A percentile compares a stretch with the other conserved stretches of the same genome.
Conservation (phyloP, 2,888 invertebrate genomes). For the Thera obeliscata region DNA sequence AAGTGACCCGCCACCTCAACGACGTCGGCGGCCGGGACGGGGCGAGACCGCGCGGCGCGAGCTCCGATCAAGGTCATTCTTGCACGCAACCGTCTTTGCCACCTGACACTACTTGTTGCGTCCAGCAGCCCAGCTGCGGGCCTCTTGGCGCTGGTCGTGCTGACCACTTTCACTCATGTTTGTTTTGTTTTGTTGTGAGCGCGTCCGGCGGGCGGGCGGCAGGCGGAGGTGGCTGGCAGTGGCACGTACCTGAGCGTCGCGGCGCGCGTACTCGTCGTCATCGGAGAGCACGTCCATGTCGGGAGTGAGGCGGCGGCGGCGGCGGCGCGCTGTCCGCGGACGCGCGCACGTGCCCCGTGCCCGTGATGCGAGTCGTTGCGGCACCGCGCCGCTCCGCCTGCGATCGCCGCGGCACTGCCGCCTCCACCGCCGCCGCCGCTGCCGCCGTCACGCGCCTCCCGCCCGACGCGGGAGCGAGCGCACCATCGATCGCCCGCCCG, state of each 20-base stretch:
- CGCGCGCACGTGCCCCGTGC: slow-evolving; percentile 74
- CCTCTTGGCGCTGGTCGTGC: slow-evolving; percentile 47
- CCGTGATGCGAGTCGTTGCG: slow-evolving; percentile 71
- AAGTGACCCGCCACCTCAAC: slow-evolving; percentile 34
- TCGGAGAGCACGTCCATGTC: slow-evolving; percentile 83
- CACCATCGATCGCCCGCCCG: slow-evolving; percentile 68
- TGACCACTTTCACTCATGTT: slow-evolving; percentile 33
- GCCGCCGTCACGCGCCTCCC: slow-evolving; percentile 48
- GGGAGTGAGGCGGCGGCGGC: slow-evolving; percentile 56
- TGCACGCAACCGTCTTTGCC: slow-evolving; percentile 66
- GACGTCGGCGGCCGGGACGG: slow-evolving; percentile 53
- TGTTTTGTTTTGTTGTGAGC: slow-evolving; percentile 31
- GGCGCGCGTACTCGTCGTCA: slow-evolving; percentile 79
- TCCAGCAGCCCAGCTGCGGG: slow-evolving; percentile 23
- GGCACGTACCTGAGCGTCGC: slow-evolving; percentile 74
- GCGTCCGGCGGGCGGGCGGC: slow-evolving; percentile 15
- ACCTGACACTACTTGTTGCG: slow-evolving; percentile 74
- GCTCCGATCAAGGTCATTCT: slow-evolving; percentile 69
- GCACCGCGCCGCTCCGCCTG: slow-evolving; percentile 79
- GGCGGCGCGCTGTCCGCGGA: slow-evolving; percentile 69
- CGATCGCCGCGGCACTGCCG: slow-evolving; percentile 79
- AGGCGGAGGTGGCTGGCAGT: slow-evolving; percentile 16
- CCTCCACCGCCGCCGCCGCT: slow-evolving; percentile 55
- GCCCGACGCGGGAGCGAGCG: slow-evolving; percentile 33
- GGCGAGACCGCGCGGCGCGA: slow-evolving; percentile 61